phyloP scores from a whole-genome alignment of 2,113 vertebrate species.

The Thunnus maccoyii region DNA sequence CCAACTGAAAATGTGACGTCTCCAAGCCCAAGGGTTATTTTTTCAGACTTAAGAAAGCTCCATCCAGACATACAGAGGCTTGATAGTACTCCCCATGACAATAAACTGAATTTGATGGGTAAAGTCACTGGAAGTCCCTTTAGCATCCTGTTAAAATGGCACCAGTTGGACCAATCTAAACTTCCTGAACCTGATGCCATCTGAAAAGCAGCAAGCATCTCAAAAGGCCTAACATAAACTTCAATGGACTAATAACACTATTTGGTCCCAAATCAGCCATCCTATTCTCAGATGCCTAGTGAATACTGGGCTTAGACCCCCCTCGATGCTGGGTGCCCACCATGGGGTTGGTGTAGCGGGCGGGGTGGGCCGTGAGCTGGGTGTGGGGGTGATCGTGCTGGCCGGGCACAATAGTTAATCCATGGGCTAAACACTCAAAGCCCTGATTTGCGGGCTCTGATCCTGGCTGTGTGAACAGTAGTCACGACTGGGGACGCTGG shows the following conservation, averaged over 20 bases:
- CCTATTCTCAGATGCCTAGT: background rate
- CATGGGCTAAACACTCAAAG: slow-evolving; percentile 71
- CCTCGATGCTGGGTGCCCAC: slow-evolving; percentile 25
- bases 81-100: background rate
- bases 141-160: background rate
- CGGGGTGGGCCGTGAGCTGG: slow-evolving; percentile 8
- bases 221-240: background rate
- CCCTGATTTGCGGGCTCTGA: slow-evolving; percentile 62
- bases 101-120: background rate
- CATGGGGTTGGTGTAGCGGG: slow-evolving; percentile 3
- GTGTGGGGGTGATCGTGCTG: slow-evolving; percentile 23
- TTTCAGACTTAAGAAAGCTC: background rate
- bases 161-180: background rate
- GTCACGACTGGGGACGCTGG: slow-evolving; percentile 61
- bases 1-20: no score
- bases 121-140: background rate
- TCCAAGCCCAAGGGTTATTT: no score
- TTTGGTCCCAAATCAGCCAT: slow-evolving; percentile 9
- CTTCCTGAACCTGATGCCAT: background rate
- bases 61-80: background rate
- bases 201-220: background rate
- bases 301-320: background rate
- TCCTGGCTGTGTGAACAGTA: slow-evolving; percentile 59
- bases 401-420: slow-evolving; percentile 70
- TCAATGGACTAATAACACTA: background rate